Base-by-base conservation (phyloP, 2,888 invertebrate genomes). In the Drosophila acutilabella region DNA sequence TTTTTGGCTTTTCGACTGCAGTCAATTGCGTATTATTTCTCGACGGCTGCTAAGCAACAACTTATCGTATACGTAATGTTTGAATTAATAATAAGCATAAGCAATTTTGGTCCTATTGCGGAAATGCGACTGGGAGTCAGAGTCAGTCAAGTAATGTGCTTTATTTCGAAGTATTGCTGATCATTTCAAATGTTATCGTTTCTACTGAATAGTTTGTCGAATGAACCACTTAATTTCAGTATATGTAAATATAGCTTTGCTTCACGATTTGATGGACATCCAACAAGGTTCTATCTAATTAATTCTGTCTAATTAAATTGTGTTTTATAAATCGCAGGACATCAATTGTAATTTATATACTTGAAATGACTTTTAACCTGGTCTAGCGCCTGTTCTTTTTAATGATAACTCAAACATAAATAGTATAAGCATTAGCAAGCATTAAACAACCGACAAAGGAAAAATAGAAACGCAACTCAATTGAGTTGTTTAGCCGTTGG, bases 81-180 rank as follows among this genome's bases (percentile, higher is more conserved):
- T 66, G 62, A 71, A 68, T 78, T 57, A 62, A 78, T 80, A 78
- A 68, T 78, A 74, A 62, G 74, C 53, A 80, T 81, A 80, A 78
- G 78, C 80, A 64, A 23, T 18, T 60, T 60, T 42, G 16, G 13
- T 40, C 44, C 36, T 30, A 36, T 2, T 16, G 11, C 11, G 18
- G 42, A 8, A 30, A 8, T 30, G 30, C 8, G 1, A 30, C 8
- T 8, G 8, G 30, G 7, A 30, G 2, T 30, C 8, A 44, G 10
- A 14, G 41, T 7, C 16, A 23, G 11, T 11, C 3, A 33, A 57
- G 33, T 11, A 41, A 45, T 33, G 30, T 4, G 33, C 18, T 23
- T 4, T n/a, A 14, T 30, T n/a, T 7, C 13, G 16, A 23, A 48
- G 33, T 57, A n/a, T 42, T 2, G 44, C 54, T 20, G 33, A 36